Evolutionary conservation across 2,888 invertebrate genomes (phyloP), one percentile per base, ranked within the genome.

Genomic region (Leuctra nigra): DNA sequence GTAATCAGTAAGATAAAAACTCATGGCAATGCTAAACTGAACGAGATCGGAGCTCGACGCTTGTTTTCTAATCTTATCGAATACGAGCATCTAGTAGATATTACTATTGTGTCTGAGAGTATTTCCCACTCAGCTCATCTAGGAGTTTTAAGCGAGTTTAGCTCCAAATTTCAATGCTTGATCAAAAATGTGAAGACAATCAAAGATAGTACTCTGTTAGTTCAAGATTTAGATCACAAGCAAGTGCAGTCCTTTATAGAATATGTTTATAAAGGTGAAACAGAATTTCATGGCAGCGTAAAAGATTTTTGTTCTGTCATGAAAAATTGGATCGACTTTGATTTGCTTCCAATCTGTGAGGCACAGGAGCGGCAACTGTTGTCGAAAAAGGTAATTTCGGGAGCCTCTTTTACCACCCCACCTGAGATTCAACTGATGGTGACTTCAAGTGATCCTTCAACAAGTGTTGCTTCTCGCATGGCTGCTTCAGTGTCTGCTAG

Each of bases 321-420:
- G 58, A 55, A 52, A 29, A 56, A 53, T n/a, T 59, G 57, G 58
- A 54, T 61, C 25, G 58, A 61, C 41, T 61, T 61, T 22, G 55
- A 41, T n/a, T 13, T 60, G 11, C 18, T 61, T 36, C 59, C 61
- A 39, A 29, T 57, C 16, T 13, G 24, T 22, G 36, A 38, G 50
- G 50, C 36, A 9, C 35, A 33, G 16, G 38, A 38, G 3, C 24
- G 53, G 16, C 50, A 50, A 4, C 33, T 50, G 18, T 22, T 50
- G n/a, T n/a, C n/a, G n/a, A n/a, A n/a, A n/a, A n/a, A n/a, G n/a
- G n/a, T n/a, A n/a, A n/a, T n/a, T n/a, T n/a, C n/a, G n/a, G n/a
- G n/a, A n/a, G n/a, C n/a, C n/a, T n/a, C n/a, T n/a, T n/a, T n/a
- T n/a, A n/a, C n/a, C n/a, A n/a, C n/a, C n/a, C n/a, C n/a, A n/a